A percentile compares a stretch with the other conserved stretches of the same genome.
Evolutionary conservation across 2,888 invertebrate genomes (phyloP).

Genomic region (Andrena minutula): DNA sequence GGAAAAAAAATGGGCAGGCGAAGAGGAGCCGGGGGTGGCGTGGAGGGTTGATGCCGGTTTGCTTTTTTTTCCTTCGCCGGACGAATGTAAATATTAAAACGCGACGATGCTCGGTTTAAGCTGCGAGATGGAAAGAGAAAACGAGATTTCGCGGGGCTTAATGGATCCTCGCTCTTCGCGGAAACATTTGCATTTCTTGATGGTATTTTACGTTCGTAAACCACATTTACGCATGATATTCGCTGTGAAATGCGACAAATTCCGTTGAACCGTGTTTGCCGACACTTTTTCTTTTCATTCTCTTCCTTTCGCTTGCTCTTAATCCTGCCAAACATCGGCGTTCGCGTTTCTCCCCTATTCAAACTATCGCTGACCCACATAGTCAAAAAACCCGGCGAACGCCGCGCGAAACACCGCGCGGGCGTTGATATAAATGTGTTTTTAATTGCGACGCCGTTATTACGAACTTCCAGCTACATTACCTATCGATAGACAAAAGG

Average conservation of each 20-base stretch:
- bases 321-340: background rate
- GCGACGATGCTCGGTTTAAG: slow-evolving; percentile 41
- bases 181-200: slow-evolving; percentile 55
- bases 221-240: slow-evolving; percentile 16
- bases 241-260: slow-evolving; percentile 7
- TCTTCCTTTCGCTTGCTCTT: background rate
- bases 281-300: background rate
- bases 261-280: slow-evolving; percentile 33
- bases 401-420: background rate
- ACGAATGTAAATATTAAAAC: slow-evolving; percentile 58
- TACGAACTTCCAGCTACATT: background rate
- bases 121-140: slow-evolving; percentile 35
- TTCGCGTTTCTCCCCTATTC: background rate
- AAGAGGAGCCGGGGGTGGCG: too few relatives aligned
- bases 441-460: slow-evolving; percentile 10
- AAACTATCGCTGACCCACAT: background rate
- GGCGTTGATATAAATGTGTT: slow-evolving; percentile 15
- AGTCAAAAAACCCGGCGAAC: background rate
- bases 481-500: background rate
- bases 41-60: background rate
- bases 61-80: slow-evolving; percentile 24
- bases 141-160: slow-evolving; percentile 48
- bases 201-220: slow-evolving; percentile 33
- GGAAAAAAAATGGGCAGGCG: background rate
- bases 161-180: slow-evolving; percentile 50